Evolutionary conservation across 2,888 invertebrate genomes (phyloP).

Genomic region (Eurois occulta): DNA sequence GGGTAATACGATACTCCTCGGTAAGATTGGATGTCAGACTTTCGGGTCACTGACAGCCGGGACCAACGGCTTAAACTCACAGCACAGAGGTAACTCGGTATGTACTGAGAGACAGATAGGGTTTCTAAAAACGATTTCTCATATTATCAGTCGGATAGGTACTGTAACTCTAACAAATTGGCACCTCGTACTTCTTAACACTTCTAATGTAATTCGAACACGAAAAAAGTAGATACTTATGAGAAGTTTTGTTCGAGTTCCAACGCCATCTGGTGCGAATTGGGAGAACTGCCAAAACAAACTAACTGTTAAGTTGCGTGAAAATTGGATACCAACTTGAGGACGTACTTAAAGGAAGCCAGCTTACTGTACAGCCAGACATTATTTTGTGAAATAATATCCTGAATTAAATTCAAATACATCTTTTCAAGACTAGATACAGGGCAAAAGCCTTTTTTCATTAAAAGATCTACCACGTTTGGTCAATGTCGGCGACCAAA

Average conservation of each 20-base stretch:
- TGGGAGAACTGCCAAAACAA: slow-evolving; percentile 84
- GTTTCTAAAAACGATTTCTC: neutral
- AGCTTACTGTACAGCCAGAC: slow-evolving; percentile 19
- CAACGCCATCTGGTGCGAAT: slow-evolving; percentile 82
- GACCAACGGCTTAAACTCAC: neutral
- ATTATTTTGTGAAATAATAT: slow-evolving; percentile 15
- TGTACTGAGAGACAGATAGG: no score
- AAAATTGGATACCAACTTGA: slow-evolving; percentile 65
- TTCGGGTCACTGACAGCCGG: neutral
- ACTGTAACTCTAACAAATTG: slow-evolving; percentile 47
- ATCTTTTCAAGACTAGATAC: neutral
- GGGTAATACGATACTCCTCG: neutral
- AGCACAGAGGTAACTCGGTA: neutral
- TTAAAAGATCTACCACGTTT: neutral
- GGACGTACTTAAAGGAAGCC: slow-evolving; percentile 40
- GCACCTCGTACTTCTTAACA: slow-evolving; percentile 51
- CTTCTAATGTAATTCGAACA: slow-evolving; percentile 61
- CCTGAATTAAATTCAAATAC: neutral
- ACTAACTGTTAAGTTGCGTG: slow-evolving; percentile 63
- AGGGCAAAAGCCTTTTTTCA: neutral
- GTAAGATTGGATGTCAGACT: neutral
- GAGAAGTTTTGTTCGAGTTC: slow-evolving; percentile 75
- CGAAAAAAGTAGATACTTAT: slow-evolving; percentile 69
- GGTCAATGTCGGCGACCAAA: neutral
- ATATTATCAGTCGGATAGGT: neutral